phyloP scores from a whole-genome alignment of 1,140 invertebrate species.

The Ostrea edulis region DNA sequence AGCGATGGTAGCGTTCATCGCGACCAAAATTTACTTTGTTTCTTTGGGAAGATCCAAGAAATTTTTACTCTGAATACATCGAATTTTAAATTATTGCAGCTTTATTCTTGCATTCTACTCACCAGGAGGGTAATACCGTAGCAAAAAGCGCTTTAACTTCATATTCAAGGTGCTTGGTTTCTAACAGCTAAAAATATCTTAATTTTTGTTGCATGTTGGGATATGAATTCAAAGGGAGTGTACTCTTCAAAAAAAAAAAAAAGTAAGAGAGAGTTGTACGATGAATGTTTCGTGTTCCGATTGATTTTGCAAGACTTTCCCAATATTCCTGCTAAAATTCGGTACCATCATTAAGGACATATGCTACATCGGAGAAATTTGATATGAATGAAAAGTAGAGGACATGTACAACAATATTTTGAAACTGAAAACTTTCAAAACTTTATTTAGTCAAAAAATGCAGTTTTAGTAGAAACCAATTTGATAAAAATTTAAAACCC shows the following conservation, averaged over 20 bases:
- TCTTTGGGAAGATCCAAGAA: background rate
- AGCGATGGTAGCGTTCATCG: background rate
- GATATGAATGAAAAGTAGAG: no score
- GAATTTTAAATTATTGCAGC: background rate
- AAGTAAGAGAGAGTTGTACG: background rate
- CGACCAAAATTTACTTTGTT: background rate
- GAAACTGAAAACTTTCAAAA: no score
- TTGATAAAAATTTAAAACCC: no score
- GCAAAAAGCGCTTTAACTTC: slow-evolving; percentile 34
- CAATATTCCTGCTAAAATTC: no score
- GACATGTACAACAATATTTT: no score
- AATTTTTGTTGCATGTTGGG: slow-evolving; percentile 37
- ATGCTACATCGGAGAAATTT: no score
- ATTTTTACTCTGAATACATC: background rate
- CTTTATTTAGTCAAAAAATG: no score
- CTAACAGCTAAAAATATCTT: slow-evolving; percentile 19
- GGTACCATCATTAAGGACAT: no score
- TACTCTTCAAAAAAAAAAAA: background rate
- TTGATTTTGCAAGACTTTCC: background rate
- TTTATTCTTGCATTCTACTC: background rate
- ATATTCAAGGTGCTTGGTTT: slow-evolving; percentile 32
- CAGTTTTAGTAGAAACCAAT: no score
- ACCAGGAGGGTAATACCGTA: slow-evolving; percentile 40
- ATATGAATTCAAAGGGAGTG: background rate
- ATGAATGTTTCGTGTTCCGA: background rate